Conservation (phyloP, 2,113 vertebrate species). For the Laticauda colubrina region DNA sequence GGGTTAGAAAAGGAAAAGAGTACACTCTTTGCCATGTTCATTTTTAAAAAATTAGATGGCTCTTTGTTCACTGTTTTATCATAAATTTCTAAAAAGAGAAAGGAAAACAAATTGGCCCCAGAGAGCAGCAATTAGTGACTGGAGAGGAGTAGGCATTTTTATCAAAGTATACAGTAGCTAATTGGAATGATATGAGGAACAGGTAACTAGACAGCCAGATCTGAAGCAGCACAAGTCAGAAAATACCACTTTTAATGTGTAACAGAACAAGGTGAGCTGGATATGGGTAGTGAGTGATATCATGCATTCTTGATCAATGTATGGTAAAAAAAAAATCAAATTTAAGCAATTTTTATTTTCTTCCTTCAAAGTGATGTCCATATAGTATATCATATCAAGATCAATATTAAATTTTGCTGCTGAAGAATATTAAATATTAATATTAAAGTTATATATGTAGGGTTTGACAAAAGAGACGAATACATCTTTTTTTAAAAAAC, state of each 20-base stretch:
- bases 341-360: background rate
- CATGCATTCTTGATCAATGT: background rate
- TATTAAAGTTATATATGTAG: background rate
- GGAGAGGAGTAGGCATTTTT: background rate
- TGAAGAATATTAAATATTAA: background rate
- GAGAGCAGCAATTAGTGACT: background rate
- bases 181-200: background rate
- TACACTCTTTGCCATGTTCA: background rate
- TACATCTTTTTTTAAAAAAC: background rate
- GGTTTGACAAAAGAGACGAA: background rate
- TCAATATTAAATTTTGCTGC: background rate
- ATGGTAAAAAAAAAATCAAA: background rate
- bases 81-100: background rate
- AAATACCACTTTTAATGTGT: background rate
- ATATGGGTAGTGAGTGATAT: background rate
- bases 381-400: background rate
- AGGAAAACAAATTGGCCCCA: background rate
- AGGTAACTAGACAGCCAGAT: background rate
- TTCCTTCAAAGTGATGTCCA: background rate
- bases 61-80: background rate
- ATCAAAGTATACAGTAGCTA: background rate
- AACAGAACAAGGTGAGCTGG: background rate
- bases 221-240: background rate
- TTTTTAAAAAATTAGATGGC: background rate
- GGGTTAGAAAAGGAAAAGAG: background rate